Evolutionary conservation across 1,140 invertebrate species (phyloP).

Genomic region (Galleria mellonella): DNA sequence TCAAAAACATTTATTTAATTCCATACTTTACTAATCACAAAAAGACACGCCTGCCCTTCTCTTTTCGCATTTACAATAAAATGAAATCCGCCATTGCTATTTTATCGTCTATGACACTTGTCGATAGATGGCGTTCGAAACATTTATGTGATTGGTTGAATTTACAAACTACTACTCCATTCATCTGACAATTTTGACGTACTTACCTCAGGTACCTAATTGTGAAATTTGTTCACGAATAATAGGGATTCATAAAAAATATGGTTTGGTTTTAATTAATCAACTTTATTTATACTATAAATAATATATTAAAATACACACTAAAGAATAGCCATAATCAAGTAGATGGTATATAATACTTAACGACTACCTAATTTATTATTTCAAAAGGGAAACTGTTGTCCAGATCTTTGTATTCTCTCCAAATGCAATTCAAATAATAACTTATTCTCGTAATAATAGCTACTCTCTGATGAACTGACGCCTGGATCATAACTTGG

Average conservation of each 20-base stretch:
- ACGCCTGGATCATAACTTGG: constrained; percentile 70
- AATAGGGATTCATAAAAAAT: too few species aligned
- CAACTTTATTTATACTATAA: not conserved
- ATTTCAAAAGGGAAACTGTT: constrained; percentile 63
- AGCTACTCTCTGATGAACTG: constrained; percentile 59
- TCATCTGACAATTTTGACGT: too few species aligned
- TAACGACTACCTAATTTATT: constrained; percentile 1
- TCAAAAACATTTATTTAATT: not conserved
- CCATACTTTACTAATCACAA: constrained; percentile 6
- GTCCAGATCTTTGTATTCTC: constrained; percentile 68
- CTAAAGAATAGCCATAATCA: constrained; percentile 30
- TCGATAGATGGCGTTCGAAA: constrained; percentile 51
- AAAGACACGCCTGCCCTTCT: constrained; percentile 20
- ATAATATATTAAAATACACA: constrained; percentile 24
- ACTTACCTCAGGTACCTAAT: too few species aligned
- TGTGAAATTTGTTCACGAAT: too few species aligned
- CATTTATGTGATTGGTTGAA: constrained; percentile 20
- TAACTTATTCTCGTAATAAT: constrained; percentile 71
- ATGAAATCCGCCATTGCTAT: constrained; percentile 69
- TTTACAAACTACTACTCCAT: constrained; percentile 3
- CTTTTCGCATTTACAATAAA: constrained; percentile 48
- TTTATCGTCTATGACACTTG: constrained; percentile 37
- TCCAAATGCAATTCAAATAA: constrained; percentile 73
- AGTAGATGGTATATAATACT: constrained; percentile 31
- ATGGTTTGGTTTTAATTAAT: not conserved